Percentiles rank a stretch among this genome's conserved stretches.
Evolutionary conservation across 2,797 vertebrate species (phyloP).

Genomic region (Champsocephalus esox): DNA sequence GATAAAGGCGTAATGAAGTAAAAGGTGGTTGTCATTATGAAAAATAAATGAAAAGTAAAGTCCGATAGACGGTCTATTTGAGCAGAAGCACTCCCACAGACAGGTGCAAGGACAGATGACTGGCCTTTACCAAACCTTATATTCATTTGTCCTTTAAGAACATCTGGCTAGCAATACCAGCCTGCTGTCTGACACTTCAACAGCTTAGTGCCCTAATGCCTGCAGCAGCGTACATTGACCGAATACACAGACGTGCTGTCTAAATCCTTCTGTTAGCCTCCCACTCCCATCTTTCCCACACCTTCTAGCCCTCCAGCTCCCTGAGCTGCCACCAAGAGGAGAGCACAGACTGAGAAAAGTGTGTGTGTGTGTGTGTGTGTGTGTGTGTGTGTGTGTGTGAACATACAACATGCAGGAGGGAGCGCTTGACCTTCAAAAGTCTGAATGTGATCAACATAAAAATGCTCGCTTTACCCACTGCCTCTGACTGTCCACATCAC

Average conservation of each 20-base stretch:
- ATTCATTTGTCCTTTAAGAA: slow-evolving; percentile 68
- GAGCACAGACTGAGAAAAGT: slow-evolving; percentile 49
- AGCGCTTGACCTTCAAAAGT: slow-evolving; percentile 81
- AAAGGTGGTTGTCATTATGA: slow-evolving; percentile 53
- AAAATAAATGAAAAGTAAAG: slow-evolving; percentile 55
- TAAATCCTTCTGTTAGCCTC: slow-evolving; percentile 72
- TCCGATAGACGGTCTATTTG: slow-evolving; percentile 17
- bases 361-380: slow-evolving; percentile 21
- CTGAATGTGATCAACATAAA: slow-evolving; percentile 80
- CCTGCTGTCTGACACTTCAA: slow-evolving; percentile 54
- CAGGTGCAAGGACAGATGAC: slow-evolving; percentile 43
- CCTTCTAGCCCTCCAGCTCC: slow-evolving; percentile 65
- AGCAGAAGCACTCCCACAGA: slow-evolving; percentile 29
- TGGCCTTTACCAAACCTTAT: slow-evolving; percentile 49
- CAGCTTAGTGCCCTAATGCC: slow-evolving; percentile 65
- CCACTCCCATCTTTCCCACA: slow-evolving; percentile 57
- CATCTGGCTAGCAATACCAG: slow-evolving; percentile 67
- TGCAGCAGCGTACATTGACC: slow-evolving; percentile 30
- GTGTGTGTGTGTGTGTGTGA: slow-evolving; percentile 31
- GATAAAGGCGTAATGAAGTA: slow-evolving; percentile 54
- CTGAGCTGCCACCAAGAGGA: slow-evolving; percentile 71
- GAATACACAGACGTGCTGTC: slow-evolving; percentile 60
- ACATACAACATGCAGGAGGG: slow-evolving; percentile 56
- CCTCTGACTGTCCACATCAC: slow-evolving; percentile 30
- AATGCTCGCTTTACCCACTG: slow-evolving; percentile 68